A percentile compares a stretch with the other conserved stretches of the same genome.
phyloP scores from a whole-genome alignment of 2,113 vertebrate genomes.

The Eurypyga helias region DNA sequence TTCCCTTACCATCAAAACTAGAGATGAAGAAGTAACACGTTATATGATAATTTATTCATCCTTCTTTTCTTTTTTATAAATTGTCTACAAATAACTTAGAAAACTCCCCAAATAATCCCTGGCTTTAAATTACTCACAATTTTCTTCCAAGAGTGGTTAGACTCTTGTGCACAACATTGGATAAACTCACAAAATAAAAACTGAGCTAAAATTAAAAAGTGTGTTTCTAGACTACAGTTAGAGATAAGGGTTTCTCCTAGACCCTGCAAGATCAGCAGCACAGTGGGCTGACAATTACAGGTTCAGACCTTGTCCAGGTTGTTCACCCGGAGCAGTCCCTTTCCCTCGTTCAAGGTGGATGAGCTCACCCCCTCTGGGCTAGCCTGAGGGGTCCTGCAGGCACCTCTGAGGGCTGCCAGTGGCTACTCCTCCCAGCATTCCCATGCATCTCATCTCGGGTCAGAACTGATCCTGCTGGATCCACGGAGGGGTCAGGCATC shows the following conservation, averaged over 20 bases:
- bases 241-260: accelerated
- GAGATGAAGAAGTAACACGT: not conserved
- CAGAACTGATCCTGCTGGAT: not conserved
- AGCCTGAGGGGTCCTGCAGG: accelerated
- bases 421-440: not conserved
- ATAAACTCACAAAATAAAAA: not conserved
- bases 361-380: not conserved
- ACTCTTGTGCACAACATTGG: not conserved
- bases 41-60: not conserved
- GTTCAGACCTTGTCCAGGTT: accelerated
- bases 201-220: not conserved
- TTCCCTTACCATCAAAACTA: not conserved
- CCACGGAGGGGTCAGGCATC: accelerated
- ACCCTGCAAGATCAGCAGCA: not conserved
- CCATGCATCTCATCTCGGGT: accelerated
- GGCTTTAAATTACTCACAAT: not conserved
- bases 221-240: not conserved
- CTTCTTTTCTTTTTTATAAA: not conserved
- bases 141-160: not conserved
- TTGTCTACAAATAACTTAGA: not conserved
- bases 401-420: not conserved
- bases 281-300: not conserved
- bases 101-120: not conserved
- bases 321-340: not conserved
- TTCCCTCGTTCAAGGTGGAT: not conserved